Conservation (phyloP, 2,888 invertebrate species). For the Sphaerophoria rueppellii region DNA sequence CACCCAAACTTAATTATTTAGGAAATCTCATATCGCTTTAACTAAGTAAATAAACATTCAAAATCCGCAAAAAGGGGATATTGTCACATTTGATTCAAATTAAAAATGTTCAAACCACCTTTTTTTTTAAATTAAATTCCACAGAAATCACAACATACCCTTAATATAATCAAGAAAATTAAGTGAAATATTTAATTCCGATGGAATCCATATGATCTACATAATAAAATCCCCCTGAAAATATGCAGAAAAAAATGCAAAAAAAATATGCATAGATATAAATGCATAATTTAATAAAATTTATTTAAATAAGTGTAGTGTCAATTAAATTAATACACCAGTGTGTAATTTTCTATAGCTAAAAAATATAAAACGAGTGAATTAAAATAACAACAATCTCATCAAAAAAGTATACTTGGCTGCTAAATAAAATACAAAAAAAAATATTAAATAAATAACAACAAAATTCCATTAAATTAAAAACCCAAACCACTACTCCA, state of each 20-base stretch:
- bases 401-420: constrained; percentile 62
- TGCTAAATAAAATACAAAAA: constrained; percentile 12
- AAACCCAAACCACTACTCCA: constrained; percentile 18
- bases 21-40: too few species aligned
- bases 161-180: background rate
- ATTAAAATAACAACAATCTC: constrained; percentile 23
- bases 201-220: background rate
- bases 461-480: constrained; percentile 52
- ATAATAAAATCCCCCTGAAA: background rate
- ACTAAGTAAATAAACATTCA: too few species aligned
- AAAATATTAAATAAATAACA: constrained; percentile 33
- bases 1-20: too few species aligned
- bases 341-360: background rate
- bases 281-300: constrained; percentile 4
- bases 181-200: background rate
- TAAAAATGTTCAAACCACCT: background rate
- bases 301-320: constrained; percentile 11
- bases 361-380: constrained; percentile 19
- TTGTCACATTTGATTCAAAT: background rate
- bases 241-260: background rate
- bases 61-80: background rate
- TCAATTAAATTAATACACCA: constrained; percentile 11
- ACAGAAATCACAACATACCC: background rate
- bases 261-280: background rate
- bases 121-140: background rate